Evolutionary conservation across 2,888 invertebrate genomes (phyloP).

Genomic region (Drosophila hamatofila): DNA sequence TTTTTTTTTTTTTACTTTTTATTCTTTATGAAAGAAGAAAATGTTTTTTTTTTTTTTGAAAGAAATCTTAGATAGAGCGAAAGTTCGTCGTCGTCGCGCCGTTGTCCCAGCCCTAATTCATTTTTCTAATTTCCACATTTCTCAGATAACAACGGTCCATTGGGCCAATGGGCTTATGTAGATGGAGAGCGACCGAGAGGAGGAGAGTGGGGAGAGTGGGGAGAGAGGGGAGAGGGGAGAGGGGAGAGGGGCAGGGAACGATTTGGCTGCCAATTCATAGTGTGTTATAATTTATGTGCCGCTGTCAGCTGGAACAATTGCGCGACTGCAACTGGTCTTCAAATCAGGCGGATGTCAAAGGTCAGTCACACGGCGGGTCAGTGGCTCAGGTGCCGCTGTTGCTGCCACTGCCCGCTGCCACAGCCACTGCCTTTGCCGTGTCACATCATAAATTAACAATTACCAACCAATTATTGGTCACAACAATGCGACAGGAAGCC

Average conservation of each 20-base stretch:
- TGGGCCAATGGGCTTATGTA: constrained; percentile 11
- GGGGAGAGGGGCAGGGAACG: constrained; percentile 2
- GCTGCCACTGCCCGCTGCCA: constrained; percentile 29
- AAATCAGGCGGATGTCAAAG: constrained; percentile 58
- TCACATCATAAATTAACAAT: constrained; percentile 72
- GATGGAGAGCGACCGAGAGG: constrained; percentile 1
- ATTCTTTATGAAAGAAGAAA: constrained; percentile 56
- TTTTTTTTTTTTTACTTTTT: constrained; percentile 24
- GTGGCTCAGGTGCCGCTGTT: constrained; percentile 41
- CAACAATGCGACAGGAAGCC: constrained; percentile 57
- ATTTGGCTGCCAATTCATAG: constrained; percentile 70
- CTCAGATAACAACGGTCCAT: constrained; percentile 70
- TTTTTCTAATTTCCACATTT: constrained; percentile 77
- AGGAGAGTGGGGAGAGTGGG: too few relatives aligned
- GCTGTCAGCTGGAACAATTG: constrained; percentile 82
- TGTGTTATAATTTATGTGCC: constrained; percentile 78
- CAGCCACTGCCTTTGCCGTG: constrained; percentile 16
- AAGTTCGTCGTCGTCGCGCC: constrained; percentile 31
- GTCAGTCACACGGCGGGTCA: constrained; percentile 70
- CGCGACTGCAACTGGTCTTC: constrained; percentile 83
- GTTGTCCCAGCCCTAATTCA: constrained; percentile 64
- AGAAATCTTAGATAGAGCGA: constrained; percentile 46
- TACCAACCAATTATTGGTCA: constrained; percentile 70
- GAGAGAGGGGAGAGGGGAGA: neutral
- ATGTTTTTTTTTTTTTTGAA: constrained; percentile 46